Evolutionary conservation across 1,140 invertebrate genomes (phyloP).

Genomic region (Metaphire vulgaris): DNA sequence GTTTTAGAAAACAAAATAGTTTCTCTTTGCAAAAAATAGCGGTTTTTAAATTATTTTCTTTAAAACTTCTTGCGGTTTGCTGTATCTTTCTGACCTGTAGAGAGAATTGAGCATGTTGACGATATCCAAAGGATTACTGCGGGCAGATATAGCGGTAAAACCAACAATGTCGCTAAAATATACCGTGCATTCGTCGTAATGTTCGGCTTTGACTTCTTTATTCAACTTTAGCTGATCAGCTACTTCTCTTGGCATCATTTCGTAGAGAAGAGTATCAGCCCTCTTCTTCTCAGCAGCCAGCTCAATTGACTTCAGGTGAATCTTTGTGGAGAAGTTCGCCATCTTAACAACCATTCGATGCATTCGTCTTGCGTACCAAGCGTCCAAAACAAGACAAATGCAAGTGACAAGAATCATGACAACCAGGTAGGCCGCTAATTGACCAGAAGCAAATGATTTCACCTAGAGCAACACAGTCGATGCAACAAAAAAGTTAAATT

Average conservation of each 20-base stretch:
- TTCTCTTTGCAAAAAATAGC: too few relatives aligned
- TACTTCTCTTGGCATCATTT: slow-evolving; percentile 43
- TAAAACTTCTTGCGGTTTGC: too few relatives aligned
- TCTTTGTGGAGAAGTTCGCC: not conserved
- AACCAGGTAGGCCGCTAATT: not conserved
- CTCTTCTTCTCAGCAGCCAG: not conserved
- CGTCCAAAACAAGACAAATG: not conserved
- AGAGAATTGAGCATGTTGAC: slow-evolving; percentile 92
- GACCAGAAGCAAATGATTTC: not conserved
- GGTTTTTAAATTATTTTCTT: too few relatives aligned
- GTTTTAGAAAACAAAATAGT: too few relatives aligned
- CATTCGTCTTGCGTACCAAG: not conserved
- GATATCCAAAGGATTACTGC: slow-evolving; percentile 85
- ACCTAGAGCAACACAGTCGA: too few relatives aligned
- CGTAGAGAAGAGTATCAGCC: not conserved
- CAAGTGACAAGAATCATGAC: not conserved
- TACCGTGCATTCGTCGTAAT: slow-evolving; percentile 87
- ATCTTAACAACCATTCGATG: not conserved
- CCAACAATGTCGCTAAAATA: slow-evolving; percentile 88
- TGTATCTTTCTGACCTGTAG: too few relatives aligned
- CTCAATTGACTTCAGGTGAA: not conserved
- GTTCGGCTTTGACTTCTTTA: slow-evolving; percentile 82
- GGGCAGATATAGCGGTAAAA: slow-evolving; percentile 83
- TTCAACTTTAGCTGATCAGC: slow-evolving; percentile 81
- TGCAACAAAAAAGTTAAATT: too few relatives aligned